Base-by-base conservation (phyloP, 1,140 invertebrate genomes). In the Schlechtendalia chinensis region DNA sequence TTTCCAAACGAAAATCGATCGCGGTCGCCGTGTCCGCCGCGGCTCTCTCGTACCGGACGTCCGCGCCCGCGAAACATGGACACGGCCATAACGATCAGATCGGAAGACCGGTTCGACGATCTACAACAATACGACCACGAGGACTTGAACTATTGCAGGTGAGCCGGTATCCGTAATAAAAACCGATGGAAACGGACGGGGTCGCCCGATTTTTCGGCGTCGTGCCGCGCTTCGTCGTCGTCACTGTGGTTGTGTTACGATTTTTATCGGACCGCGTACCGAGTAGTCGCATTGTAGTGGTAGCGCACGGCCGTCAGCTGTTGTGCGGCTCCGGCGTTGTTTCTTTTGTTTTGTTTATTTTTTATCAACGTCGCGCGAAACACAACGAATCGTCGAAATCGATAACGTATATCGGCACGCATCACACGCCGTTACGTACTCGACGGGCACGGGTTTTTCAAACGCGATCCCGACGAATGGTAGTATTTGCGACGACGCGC, bases 61-160 rank as follows among this genome's bases (percentile, higher is more conserved):
- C 3, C 32, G 8, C 32, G 32, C 63, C 16, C n/a, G 19, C 32
- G 32, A 4, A 59, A 14, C 58, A 79, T 79, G 75, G 75, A 79
- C 75, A 79, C 75, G 16, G 75, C 75, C 10, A 63, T 79, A 63
- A 79, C 75, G 19, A 79, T 79, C 16, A 79, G 58, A 61, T 47
- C 75, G 29, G 75, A 63, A 63, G 75, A 79, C 10, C 29, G 45
- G 39, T 79, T 63, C 39, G 75, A 79, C 75, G 75, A 79, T 79
- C 50, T 79, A 22, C 75, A 79, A 24, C 58, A 63, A 5, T 79
- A 79, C 39, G 75, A 79, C 58, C 75, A 79, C 75, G 75, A 79
- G 75, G 75, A 79, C 17, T 61, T 79, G 17, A 79, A 79, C 39
- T 79, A 79, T 50, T 79, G 75, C 75, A 79, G 75, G 75, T 79